Conservation (phyloP, 2,797 vertebrate genomes). For the Tiaroga cobitis region DNA sequence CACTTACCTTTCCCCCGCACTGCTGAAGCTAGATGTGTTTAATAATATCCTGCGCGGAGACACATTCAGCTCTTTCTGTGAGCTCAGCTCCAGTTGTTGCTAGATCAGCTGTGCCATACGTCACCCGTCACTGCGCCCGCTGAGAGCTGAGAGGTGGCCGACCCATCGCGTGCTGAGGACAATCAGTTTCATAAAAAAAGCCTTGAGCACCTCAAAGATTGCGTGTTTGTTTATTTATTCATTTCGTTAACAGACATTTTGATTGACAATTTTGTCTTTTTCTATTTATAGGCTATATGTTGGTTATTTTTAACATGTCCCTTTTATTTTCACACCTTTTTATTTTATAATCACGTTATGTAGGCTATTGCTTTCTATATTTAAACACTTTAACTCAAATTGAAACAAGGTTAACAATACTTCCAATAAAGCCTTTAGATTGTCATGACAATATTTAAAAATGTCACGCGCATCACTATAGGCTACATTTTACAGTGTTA, state of each 20-base stretch:
- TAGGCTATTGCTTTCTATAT: background rate
- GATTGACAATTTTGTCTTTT: background rate
- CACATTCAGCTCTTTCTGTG: constrained; percentile 15
- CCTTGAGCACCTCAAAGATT: background rate
- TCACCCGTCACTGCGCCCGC: constrained; percentile 20
- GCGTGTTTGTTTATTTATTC: background rate
- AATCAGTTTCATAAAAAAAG: too few species aligned
- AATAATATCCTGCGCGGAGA: background rate
- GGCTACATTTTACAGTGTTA: background rate
- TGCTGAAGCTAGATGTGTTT: constrained; percentile 19
- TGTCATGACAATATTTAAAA: background rate
- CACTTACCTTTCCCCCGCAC: constrained; percentile 42
- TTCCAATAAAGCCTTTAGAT: background rate
- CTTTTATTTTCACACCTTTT: too few species aligned
- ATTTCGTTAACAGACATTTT: background rate
- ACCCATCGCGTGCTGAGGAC: background rate
- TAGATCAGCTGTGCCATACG: constrained; percentile 54
- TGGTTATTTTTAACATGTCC: background rate
- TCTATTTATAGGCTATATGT: background rate
- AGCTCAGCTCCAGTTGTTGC: constrained; percentile 40
- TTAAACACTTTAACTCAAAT: background rate
- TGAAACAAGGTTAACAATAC: background rate
- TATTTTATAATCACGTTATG: background rate
- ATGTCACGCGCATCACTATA: background rate
- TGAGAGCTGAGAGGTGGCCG: constrained; percentile 47